These are phyloP conservation scores for Prionailurus bengalensis DNA, from an alignment of 2,113 vertebrate genomes.

Conservation along the genomic window DNA sequence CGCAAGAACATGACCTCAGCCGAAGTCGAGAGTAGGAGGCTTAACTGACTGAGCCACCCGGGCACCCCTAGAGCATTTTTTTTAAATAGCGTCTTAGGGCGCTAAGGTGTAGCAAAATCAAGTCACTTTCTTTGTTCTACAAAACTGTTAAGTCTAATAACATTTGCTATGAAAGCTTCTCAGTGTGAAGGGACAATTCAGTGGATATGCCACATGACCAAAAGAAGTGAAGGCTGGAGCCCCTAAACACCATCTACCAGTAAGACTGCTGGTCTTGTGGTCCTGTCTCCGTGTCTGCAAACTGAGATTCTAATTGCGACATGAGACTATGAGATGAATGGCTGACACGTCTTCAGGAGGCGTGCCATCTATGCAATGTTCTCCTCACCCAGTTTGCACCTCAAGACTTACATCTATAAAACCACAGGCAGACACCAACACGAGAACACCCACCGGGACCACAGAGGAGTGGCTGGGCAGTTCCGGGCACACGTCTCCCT, in stretches of 20 bases:
- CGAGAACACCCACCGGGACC: background rate
- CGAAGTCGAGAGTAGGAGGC: too few species aligned
- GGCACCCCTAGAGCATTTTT: background rate
- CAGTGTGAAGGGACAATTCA: background rate
- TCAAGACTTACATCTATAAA: background rate
- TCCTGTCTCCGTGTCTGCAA: rapidly evolving
- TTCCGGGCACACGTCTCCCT: rapidly evolving
- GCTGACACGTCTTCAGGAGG: background rate
- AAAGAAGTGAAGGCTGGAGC: too few species aligned
- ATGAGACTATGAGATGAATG: too few species aligned
- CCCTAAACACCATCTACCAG: rapidly evolving
- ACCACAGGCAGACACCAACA: background rate
- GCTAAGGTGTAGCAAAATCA: background rate
- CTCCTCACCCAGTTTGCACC: background rate
- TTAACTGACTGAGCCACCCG: too few species aligned
- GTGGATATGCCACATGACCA: background rate
- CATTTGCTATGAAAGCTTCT: background rate
- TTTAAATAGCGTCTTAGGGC: too few species aligned
- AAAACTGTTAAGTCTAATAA: constrained; percentile 8
- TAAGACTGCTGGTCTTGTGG: rapidly evolving
- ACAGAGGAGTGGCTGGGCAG: background rate
- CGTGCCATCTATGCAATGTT: rapidly evolving
- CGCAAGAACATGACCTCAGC: too few species aligned
- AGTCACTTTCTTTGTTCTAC: background rate
- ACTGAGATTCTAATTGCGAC: rapidly evolving